phyloP scores from a whole-genome alignment of 1,140 invertebrate genomes.

The Drosophila pandora region DNA sequence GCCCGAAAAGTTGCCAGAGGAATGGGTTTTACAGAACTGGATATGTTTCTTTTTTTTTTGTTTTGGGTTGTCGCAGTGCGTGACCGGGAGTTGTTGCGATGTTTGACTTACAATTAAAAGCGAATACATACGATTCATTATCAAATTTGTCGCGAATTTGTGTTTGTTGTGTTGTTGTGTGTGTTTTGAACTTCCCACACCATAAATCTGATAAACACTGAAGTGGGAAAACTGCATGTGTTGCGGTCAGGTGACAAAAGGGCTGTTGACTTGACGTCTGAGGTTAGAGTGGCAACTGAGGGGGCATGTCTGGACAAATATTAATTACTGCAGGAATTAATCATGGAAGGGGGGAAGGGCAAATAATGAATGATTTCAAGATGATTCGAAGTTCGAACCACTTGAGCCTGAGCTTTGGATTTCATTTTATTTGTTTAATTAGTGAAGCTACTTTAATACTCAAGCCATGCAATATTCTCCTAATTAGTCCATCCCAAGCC shows the following conservation, averaged over 20 bases:
- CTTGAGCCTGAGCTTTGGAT: background rate
- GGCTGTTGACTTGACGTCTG: constrained; percentile 24
- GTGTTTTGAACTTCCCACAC: constrained; percentile 1
- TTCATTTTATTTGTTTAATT: background rate
- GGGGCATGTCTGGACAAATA: constrained; percentile 11
- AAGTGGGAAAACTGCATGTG: constrained; percentile 24
- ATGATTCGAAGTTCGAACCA: background rate
- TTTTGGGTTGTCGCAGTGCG: constrained; percentile 32
- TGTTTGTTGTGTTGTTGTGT: constrained; percentile 16
- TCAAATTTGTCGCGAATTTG: constrained; percentile 79
- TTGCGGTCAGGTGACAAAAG: constrained; percentile 53
- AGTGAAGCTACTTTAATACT: background rate
- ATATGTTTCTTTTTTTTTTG: constrained; percentile 10
- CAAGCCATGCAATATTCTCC: background rate
- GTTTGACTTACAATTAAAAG: constrained; percentile 80
- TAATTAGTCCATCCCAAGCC: background rate
- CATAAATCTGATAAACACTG: background rate
- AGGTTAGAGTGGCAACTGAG: constrained; percentile 12
- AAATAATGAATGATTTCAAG: constrained; percentile 5
- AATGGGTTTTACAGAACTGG: background rate
- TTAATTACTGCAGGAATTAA: constrained; percentile 15
- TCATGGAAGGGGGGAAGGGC: background rate
- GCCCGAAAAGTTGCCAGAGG: constrained; percentile 15
- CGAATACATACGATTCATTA: constrained; percentile 67
- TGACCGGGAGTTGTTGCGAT: constrained; percentile 73